phyloP scores from a whole-genome alignment of 2,888 invertebrate genomes.

The Mythimna pallens region DNA sequence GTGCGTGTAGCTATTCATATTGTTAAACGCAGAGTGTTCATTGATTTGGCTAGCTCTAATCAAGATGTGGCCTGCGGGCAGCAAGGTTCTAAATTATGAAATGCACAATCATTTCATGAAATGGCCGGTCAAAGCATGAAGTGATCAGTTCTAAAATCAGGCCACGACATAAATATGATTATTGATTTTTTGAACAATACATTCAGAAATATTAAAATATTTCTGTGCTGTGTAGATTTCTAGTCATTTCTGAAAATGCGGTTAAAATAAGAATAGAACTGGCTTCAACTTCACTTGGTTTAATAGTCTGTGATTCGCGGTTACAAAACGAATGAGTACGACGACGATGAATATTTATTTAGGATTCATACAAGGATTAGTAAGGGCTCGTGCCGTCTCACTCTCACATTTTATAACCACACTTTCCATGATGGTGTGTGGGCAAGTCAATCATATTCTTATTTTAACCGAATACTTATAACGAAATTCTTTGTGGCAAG shows the following conservation, averaged over 20 bases:
- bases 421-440: background rate
- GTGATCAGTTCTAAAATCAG: too few relatives aligned
- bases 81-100: too few relatives aligned
- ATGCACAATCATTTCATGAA: too few relatives aligned
- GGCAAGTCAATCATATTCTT: background rate
- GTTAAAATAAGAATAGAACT: slow-evolving; percentile 3
- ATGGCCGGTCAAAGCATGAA: too few relatives aligned
- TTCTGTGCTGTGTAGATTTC: slow-evolving; percentile 1
- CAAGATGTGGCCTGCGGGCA: too few relatives aligned
- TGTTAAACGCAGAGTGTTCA: too few relatives aligned
- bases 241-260: background rate
- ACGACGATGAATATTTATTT: background rate
- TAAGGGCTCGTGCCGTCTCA: background rate
- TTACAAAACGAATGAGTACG: background rate
- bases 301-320: background rate
- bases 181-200: background rate
- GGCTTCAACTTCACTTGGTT: background rate
- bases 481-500: background rate
- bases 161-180: background rate
- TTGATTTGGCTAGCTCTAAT: too few relatives aligned
- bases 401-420: background rate
- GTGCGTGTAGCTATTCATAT: too few relatives aligned
- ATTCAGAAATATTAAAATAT: slow-evolving; percentile 5
- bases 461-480: slow-evolving; percentile 6
- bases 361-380: too few relatives aligned